A percentile compares a stretch with the other conserved stretches of the same genome.
Evolutionary conservation across 2,888 invertebrate species (phyloP).

Genomic region (Julus scanicus): DNA sequence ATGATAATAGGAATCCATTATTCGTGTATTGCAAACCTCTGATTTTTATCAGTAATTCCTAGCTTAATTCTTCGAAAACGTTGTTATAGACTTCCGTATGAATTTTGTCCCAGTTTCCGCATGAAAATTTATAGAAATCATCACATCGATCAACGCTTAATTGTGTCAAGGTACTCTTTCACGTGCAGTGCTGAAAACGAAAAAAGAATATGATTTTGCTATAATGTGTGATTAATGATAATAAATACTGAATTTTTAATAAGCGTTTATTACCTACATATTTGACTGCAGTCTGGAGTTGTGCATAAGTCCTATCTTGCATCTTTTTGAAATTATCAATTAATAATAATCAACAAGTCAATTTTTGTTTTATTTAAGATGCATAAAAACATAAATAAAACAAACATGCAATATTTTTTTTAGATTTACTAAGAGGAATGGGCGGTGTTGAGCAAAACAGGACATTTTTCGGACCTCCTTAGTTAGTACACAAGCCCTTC

Average conservation of each 20-base stretch:
- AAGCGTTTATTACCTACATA: not conserved
- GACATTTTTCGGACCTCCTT: no score
- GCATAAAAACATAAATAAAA: no score
- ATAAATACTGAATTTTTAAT: not conserved
- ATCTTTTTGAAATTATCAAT: not conserved
- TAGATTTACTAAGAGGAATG: no score
- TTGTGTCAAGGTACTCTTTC: slow-evolving; percentile 63
- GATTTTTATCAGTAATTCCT: slow-evolving; percentile 41
- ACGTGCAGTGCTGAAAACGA: slow-evolving; percentile 27
- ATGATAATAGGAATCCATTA: no score
- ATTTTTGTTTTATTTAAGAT: no score
- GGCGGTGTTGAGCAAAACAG: no score
- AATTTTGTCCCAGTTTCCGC: slow-evolving; percentile 67
- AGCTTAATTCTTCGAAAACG: slow-evolving; percentile 38
- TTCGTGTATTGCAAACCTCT: slow-evolving; percentile 52
- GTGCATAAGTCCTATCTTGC: slow-evolving; percentile 18
- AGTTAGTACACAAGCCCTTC: no score
- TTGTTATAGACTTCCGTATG: slow-evolving; percentile 62
- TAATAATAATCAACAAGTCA: no score
- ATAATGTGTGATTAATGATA: no score
- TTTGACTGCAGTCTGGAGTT: slow-evolving; percentile 36
- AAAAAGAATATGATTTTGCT: no score
- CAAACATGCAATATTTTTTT: no score
- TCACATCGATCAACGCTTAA: slow-evolving; percentile 67
- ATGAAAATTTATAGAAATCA: slow-evolving; percentile 69